phyloP scores from a whole-genome alignment of 2,113 vertebrate genomes.

The Perca flavescens region DNA sequence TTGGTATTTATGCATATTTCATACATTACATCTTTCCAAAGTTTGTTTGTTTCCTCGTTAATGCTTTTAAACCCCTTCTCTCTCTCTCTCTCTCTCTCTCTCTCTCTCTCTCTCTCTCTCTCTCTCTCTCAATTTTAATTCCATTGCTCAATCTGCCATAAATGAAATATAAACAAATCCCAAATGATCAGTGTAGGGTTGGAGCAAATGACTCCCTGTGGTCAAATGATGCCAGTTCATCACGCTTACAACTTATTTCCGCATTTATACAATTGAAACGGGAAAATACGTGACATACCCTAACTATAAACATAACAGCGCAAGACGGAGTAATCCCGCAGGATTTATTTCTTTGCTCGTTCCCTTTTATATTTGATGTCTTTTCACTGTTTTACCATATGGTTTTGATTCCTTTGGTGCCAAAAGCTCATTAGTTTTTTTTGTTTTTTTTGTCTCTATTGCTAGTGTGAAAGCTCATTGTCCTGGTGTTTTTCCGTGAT shows the following conservation, averaged over 20 bases:
- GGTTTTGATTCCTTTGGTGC: neutral
- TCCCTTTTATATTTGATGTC: neutral
- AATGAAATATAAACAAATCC: constrained; percentile 36
- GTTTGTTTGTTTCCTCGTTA: too few relatives aligned
- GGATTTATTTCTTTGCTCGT: neutral
- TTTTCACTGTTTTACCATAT: constrained; percentile 18
- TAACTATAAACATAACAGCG: neutral
- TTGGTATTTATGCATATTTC: neutral
- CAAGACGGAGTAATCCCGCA: neutral
- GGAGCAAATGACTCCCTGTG: constrained; percentile 16
- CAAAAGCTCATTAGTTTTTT: constrained; percentile 13
- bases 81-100: too few relatives aligned
- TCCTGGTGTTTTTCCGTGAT: neutral
- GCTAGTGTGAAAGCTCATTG: constrained; percentile 17
- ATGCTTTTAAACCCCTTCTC: too few relatives aligned
- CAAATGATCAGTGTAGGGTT: neutral
- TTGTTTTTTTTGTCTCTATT: constrained; percentile 1
- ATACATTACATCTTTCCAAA: neutral
- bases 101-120: too few relatives aligned
- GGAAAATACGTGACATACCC: constrained; percentile 10
- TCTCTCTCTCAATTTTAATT: neutral
- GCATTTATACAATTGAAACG: constrained; percentile 15
- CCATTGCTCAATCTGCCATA: constrained; percentile 5
- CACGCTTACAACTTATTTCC: constrained; percentile 1
- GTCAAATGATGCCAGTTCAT: constrained; percentile 24